Evolutionary conservation across 1,140 invertebrate genomes (phyloP).

Genomic region (Phortica variegata): DNA sequence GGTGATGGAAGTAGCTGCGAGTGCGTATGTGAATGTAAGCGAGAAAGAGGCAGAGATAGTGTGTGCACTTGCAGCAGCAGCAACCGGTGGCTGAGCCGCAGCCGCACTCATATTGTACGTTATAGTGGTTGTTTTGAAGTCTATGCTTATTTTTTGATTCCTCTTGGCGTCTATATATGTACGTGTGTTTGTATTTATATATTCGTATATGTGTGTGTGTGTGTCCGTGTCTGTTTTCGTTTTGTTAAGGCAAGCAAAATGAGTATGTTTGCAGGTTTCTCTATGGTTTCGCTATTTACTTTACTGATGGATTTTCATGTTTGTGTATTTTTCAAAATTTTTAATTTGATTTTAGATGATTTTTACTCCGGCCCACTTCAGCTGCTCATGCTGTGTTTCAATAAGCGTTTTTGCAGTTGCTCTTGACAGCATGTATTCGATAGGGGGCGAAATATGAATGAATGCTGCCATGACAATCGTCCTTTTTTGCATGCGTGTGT

Average conservation of each 20-base stretch:
- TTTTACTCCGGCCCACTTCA: conserved; percentile 46
- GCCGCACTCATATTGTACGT: too few species aligned
- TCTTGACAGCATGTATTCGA: conserved; percentile 20
- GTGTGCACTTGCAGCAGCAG: too few species aligned
- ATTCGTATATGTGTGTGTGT: too few species aligned
- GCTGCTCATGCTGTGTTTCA: not conserved
- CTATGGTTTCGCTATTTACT: conserved; percentile 29
- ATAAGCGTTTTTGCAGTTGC: conserved; percentile 16
- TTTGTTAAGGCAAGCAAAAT: conserved; percentile 12
- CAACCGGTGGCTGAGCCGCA: too few species aligned
- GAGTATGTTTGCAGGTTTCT: conserved; percentile 15
- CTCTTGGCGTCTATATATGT: too few species aligned
- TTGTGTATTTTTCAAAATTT: conserved; percentile 22
- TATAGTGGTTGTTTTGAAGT: not conserved
- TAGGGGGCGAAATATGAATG: conserved; percentile 7
- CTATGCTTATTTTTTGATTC: not conserved
- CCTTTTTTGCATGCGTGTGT: conserved; percentile 13
- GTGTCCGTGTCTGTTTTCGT: too few species aligned
- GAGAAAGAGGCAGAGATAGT: too few species aligned
- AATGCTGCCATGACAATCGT: conserved; percentile 24
- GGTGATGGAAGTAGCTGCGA: too few species aligned
- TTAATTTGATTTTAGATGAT: conserved; percentile 40
- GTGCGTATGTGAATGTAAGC: too few species aligned
- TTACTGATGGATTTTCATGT: not conserved
- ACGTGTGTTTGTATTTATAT: too few species aligned